Evolutionary conservation across 2,888 invertebrate species (phyloP).

Genomic region (Agapostemon virescens): DNA sequence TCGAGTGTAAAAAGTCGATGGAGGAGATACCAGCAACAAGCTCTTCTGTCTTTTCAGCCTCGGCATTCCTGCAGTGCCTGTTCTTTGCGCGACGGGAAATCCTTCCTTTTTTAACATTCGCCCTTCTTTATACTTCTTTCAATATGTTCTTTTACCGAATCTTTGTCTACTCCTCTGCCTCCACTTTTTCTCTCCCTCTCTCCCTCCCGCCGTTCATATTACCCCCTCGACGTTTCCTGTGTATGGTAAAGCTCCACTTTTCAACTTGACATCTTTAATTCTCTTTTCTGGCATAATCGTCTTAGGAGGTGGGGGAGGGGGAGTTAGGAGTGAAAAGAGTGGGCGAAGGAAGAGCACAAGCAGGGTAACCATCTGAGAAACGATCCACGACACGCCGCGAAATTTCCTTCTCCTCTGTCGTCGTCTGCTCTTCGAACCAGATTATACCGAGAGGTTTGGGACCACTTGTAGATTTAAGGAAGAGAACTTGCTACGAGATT

Average conservation of each 20-base stretch:
- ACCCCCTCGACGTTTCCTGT: slow-evolving; percentile 39
- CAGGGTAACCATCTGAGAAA: slow-evolving; percentile 44
- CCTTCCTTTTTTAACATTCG: slow-evolving; percentile 50
- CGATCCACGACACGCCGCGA: slow-evolving; percentile 35
- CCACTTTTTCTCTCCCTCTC: no score
- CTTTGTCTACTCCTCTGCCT: slow-evolving; percentile 10
- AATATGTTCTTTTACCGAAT: slow-evolving; percentile 68
- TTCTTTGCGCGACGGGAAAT: slow-evolving; percentile 44
- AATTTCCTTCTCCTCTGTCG: slow-evolving; percentile 19
- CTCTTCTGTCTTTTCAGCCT: slow-evolving; percentile 68
- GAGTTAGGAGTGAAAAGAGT: not conserved
- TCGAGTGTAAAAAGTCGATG: slow-evolving; percentile 41
- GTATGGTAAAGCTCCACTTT: slow-evolving; percentile 70
- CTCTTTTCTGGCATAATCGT: slow-evolving; percentile 74
- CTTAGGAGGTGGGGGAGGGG: slow-evolving; percentile 63
- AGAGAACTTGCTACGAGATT: slow-evolving; percentile 8
- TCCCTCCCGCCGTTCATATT: no score
- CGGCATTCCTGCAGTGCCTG: slow-evolving; percentile 33
- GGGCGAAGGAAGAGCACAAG: slow-evolving; percentile 1
- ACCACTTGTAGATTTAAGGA: slow-evolving; percentile 11
- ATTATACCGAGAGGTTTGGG: slow-evolving; percentile 12
- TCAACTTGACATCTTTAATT: slow-evolving; percentile 76
- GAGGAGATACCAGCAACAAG: slow-evolving; percentile 49
- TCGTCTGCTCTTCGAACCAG: not conserved
- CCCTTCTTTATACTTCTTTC: slow-evolving; percentile 69